These are phyloP conservation scores for Magallana nippona DNA, from an alignment of 2,888 invertebrate genomes.

Conservation along the genomic window DNA sequence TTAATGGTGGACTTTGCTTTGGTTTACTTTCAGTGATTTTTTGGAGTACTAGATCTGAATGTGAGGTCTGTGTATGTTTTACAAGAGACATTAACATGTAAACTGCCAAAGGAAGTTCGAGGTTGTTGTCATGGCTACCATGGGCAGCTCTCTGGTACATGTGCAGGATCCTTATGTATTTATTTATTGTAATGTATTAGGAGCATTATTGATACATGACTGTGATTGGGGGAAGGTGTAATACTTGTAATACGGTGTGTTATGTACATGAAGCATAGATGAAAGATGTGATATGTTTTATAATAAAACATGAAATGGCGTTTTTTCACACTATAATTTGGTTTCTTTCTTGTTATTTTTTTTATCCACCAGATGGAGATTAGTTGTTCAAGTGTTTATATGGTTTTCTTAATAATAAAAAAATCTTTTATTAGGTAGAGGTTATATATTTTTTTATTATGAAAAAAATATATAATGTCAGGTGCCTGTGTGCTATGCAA, in stretches of 20 bases:
- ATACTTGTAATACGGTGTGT: not conserved
- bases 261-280: not conserved
- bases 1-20: conserved; percentile 20
- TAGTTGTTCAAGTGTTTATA: too few species aligned
- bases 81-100: not conserved
- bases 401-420: too few species aligned
- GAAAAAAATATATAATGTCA: too few species aligned
- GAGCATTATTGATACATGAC: not conserved
- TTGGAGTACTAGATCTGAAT: conserved; percentile 56
- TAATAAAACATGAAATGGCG: not conserved
- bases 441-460: too few species aligned
- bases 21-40: conserved; percentile 59
- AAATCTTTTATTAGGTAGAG: too few species aligned
- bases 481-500: too few species aligned
- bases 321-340: too few species aligned
- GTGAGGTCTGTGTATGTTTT: not conserved
- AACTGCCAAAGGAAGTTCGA: not conserved
- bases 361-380: too few species aligned
- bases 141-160: not conserved
- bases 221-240: conserved; percentile 26
- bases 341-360: too few species aligned
- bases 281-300: conserved; percentile 33
- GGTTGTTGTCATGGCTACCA: not conserved
- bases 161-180: not conserved
- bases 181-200: not conserved